Evolutionary conservation across 53 echinoderm and acorn worm genomes (phyloP).

Genomic region (Patiria pectinifera): DNA sequence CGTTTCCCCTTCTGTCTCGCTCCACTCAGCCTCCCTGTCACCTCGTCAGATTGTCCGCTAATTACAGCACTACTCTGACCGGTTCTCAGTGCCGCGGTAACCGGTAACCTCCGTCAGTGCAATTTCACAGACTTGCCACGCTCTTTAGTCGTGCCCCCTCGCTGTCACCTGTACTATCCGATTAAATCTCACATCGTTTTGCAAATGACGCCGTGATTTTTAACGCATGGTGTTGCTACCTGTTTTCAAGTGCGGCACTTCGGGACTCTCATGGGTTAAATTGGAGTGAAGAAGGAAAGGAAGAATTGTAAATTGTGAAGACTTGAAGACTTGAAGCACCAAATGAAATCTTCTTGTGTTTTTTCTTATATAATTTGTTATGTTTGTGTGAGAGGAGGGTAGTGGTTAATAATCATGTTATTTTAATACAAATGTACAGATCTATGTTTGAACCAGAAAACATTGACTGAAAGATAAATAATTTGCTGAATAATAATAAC

Average conservation of each 20-base stretch:
- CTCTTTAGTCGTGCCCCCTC: not conserved
- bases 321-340: not conserved
- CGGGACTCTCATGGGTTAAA: no score
- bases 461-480: no score
- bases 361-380: no score
- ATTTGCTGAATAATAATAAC: no score
- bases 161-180: slow-evolving; percentile 36
- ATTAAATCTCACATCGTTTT: slow-evolving; percentile 41
- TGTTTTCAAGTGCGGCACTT: slow-evolving; percentile 46
- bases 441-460: no score
- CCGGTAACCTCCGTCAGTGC: not conserved
- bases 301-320: not conserved
- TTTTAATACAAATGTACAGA: no score
- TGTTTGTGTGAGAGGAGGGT: no score
- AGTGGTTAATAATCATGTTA: no score
- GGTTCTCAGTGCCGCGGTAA: not conserved
- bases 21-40: not conserved
- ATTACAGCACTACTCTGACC: not conserved
- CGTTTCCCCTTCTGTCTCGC: not conserved
- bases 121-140: not conserved
- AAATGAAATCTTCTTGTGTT: no score
- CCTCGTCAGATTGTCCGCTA: not conserved
- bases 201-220: not conserved
- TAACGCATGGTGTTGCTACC: slow-evolving; percentile 26
- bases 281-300: not conserved